Conservation (phyloP, 2,797 vertebrate genomes). For the Oophaga sylvatica region DNA sequence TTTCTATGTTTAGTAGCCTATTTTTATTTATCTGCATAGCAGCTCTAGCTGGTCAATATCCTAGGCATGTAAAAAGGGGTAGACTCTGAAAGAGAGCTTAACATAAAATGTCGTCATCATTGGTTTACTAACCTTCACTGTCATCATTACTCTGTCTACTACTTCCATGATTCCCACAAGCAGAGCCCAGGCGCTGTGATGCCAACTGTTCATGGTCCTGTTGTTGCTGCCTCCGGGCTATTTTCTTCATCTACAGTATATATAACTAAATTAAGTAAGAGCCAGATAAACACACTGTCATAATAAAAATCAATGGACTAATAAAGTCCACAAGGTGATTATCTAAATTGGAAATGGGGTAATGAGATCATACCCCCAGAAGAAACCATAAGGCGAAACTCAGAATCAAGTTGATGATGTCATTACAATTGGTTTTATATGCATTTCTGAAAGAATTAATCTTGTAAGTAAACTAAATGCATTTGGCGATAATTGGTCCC, state of each 20-base stretch:
- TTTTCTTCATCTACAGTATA: conserved; percentile 87
- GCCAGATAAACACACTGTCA: too few species aligned
- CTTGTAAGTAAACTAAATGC: too few species aligned
- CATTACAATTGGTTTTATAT: too few species aligned
- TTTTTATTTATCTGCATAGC: not conserved
- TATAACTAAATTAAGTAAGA: too few species aligned
- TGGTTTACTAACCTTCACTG: conserved; percentile 80
- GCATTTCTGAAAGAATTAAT: too few species aligned
- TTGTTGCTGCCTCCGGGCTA: conserved; percentile 86
- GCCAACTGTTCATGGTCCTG: conserved; percentile 88
- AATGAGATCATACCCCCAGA: too few species aligned
- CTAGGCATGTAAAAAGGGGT: not conserved
- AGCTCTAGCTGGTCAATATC: not conserved
- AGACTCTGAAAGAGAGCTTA: not conserved
- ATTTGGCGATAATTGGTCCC: too few species aligned
- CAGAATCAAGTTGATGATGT: too few species aligned
- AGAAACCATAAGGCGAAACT: too few species aligned
- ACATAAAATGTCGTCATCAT: not conserved
- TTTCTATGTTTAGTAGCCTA: not conserved
- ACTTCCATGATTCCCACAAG: conserved; percentile 71
- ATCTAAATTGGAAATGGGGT: too few species aligned
- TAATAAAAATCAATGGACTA: too few species aligned
- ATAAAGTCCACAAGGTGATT: too few species aligned
- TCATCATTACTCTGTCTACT: conserved; percentile 87
- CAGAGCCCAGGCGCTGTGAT: conserved; percentile 75